Base-by-base conservation (phyloP, 1,140 invertebrate species). In the Drosophila rhopaloa region DNA sequence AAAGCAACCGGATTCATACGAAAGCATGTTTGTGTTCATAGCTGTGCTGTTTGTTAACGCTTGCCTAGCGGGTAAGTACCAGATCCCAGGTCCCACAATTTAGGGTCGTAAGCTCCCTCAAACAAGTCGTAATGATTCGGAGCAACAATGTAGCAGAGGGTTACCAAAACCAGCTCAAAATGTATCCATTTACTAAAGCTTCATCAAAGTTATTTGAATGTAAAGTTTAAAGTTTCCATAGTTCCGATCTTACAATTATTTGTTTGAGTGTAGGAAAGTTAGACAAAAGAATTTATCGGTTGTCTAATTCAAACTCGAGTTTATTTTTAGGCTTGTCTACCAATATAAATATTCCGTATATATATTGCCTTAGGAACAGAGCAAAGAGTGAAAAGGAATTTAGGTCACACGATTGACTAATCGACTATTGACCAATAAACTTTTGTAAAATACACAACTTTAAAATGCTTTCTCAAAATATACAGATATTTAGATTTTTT, bases 51-150 rank as follows among this genome's bases (percentile, higher is more conserved):
- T 92, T 74, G 82, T 92, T 46, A 91, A 92, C 79, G 80, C 84
- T 79, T 92, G 91, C 72, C 76, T 92, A 58, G 91, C 91, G 63
- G 91, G 91, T 92, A 65, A 92, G 91, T 91, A 72, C 24, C 68
- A 40, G 2, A 27, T 32, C 7, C 62, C 19, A 14, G 27, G 14
- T 66, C 11, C 29, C n/a, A 37, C 19, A 35, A 16, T 53, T 66
- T 66, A 38, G 65, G 47, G 47, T 50, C 65, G 1, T 29, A 65
- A 68, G 38, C 27, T 37, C 13, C 38, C 13, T 14, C 32, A n/a
- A 59, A 47, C 29, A 37, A 59, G 44, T 48, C 46, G 29, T 48
- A 11, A 59, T 59, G 48, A 65, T 43, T 38, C n/a, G 37, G 19
- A 13, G 59, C 16, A 10, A 67, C 37, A 16, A 37, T 35, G 44